Percentiles rank a stretch among this genome's conserved stretches.
Conservation (phyloP, 1,140 invertebrate genomes). For the Antheraea mylitta region DNA sequence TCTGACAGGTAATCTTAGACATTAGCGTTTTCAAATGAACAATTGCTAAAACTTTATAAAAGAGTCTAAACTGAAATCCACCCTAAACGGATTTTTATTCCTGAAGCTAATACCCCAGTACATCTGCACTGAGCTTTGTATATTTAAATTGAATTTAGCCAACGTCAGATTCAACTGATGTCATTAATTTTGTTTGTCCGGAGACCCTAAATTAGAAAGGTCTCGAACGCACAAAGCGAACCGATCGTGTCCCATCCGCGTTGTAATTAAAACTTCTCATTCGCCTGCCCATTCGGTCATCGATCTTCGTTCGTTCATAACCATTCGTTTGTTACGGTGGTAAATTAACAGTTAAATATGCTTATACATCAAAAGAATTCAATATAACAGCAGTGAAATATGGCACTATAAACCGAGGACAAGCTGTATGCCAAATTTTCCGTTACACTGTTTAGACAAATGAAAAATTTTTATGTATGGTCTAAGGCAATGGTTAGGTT, state of each 20-base stretch:
- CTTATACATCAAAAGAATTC: background rate
- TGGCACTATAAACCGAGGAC: background rate
- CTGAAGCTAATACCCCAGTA: background rate
- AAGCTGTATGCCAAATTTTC: constrained; percentile 15
- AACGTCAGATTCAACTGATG: background rate
- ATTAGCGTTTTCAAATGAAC: no score
- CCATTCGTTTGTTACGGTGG: background rate
- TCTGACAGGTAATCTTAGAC: no score
- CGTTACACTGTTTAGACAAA: constrained; percentile 19
- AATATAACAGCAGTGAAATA: background rate
- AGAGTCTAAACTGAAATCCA: no score
- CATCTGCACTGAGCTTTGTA: background rate
- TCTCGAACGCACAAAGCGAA: background rate
- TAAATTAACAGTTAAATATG: background rate
- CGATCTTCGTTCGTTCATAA: background rate
- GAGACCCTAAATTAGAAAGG: background rate
- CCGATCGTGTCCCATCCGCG: background rate
- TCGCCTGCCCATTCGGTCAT: background rate
- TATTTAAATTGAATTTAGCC: background rate
- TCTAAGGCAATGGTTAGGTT: background rate
- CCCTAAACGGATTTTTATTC: no score
- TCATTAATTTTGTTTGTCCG: background rate
- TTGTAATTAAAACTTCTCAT: constrained; percentile 1
- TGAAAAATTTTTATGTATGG: constrained; percentile 13
- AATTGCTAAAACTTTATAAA: no score